Conservation (phyloP, 2,113 vertebrate genomes). For the Scortum barcoo region DNA sequence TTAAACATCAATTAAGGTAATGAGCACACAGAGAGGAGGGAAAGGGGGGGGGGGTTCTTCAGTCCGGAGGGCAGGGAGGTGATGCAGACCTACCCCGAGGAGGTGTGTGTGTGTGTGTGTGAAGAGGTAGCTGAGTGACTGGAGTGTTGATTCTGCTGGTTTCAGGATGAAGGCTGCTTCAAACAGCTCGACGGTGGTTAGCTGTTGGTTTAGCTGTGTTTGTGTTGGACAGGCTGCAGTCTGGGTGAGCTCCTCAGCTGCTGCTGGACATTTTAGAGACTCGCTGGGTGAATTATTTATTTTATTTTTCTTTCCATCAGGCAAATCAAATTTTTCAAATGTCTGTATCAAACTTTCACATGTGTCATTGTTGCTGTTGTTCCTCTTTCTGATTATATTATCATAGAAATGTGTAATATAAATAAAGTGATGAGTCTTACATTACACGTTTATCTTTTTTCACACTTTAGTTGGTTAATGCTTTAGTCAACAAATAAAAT, state of each 20-base stretch:
- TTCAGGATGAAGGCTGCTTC: constrained; percentile 28
- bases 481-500: not conserved
- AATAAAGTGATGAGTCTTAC: not conserved
- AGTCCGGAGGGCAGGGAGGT: constrained; percentile 40
- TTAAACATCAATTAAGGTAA: constrained; percentile 84
- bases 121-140: constrained; percentile 33
- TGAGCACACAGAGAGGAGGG: constrained; percentile 58
- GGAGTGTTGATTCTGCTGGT: constrained; percentile 28
- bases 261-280: constrained; percentile 1
- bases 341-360: not conserved
- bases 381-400: not conserved
- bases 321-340: not conserved
- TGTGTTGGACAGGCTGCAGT: constrained; percentile 32
- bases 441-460: too few species aligned
- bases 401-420: not conserved
- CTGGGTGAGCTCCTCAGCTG: constrained; percentile 38
- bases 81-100: constrained; percentile 17
- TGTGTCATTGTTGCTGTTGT: not conserved
- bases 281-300: not conserved
- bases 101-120: constrained; percentile 27
- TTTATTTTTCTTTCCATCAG: not conserved
- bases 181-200: constrained; percentile 17
- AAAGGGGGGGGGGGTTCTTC: not conserved
- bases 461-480: not conserved
- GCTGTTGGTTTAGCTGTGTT: constrained; percentile 61